A percentile compares a stretch with the other conserved stretches of the same genome.
Conservation (phyloP, 2,888 invertebrate genomes). For the Amaurobius ferox region DNA sequence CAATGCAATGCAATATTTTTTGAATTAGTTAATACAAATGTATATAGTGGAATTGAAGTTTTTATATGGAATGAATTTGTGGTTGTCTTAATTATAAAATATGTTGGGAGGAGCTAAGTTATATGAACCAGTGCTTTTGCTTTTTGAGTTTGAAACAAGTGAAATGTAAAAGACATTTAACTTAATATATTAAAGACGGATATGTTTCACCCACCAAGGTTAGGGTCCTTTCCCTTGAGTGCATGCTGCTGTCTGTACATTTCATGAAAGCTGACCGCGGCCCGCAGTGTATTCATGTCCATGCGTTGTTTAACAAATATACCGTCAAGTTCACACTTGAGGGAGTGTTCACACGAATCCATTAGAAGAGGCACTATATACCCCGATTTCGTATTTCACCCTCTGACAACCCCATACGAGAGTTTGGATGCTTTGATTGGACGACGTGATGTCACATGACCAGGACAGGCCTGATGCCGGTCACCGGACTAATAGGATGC, state of each 20-base stretch:
- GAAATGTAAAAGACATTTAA: slow-evolving; percentile 19
- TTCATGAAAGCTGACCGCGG: slow-evolving; percentile 35
- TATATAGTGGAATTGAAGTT: too few species aligned
- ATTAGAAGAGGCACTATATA: slow-evolving; percentile 49
- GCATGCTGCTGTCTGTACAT: slow-evolving; percentile 36
- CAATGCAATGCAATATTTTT: too few species aligned
- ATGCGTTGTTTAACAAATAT: slow-evolving; percentile 27
- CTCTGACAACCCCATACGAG: slow-evolving; percentile 16
- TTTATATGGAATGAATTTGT: too few species aligned
- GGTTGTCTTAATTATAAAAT: too few species aligned
- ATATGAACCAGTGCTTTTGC: slow-evolving; percentile 52
- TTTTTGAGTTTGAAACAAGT: neutral
- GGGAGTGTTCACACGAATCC: slow-evolving; percentile 29
- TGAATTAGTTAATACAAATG: too few species aligned
- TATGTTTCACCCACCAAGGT: slow-evolving; percentile 36
- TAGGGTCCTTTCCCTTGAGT: slow-evolving; percentile 29
- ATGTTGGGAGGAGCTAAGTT: too few species aligned
- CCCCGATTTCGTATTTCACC: slow-evolving; percentile 51
- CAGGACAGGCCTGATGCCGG: slow-evolving; percentile 54
- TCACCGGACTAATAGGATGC: slow-evolving; percentile 66
- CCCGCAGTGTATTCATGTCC: slow-evolving; percentile 26
- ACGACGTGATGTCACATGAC: slow-evolving; percentile 68
- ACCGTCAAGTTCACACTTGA: slow-evolving; percentile 20
- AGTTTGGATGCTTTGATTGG: slow-evolving; percentile 63
- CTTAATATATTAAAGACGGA: slow-evolving; percentile 30